Percentiles rank a stretch among this genome's conserved stretches.
These are phyloP conservation scores for Noctilio leporinus DNA, from an alignment of 2,113 vertebrate genomes.

Conservation along the genomic window DNA sequence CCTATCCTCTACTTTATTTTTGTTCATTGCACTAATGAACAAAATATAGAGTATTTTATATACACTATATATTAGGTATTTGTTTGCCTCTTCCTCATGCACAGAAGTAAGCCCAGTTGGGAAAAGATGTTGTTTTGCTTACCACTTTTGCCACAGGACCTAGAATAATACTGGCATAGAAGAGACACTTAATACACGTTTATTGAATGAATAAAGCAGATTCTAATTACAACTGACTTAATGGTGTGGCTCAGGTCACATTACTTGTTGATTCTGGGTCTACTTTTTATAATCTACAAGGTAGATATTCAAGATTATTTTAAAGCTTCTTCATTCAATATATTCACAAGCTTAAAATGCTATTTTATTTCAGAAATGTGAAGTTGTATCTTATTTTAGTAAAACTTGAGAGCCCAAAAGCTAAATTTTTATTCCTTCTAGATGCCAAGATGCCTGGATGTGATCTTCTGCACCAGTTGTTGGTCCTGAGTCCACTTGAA, in stretches of 20 bases:
- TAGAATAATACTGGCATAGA: background rate
- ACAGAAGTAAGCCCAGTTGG: background rate
- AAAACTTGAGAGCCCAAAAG: background rate
- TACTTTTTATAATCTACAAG: background rate
- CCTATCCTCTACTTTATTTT: background rate
- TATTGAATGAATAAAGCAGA: background rate
- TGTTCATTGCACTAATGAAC: background rate
- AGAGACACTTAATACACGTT: background rate
- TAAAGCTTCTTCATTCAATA: background rate
- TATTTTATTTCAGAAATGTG: background rate
- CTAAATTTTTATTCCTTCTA: background rate
- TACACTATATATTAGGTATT: background rate
- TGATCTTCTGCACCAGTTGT: background rate
- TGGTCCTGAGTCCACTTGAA: background rate
- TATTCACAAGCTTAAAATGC: background rate
- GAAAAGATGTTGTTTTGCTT: background rate
- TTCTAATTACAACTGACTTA: background rate
- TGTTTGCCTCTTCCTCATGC: background rate
- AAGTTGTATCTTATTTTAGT: background rate
- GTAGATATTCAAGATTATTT: background rate
- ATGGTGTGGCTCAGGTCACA: background rate
- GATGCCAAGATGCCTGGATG: background rate
- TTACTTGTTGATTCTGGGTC: background rate
- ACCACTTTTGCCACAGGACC: background rate
- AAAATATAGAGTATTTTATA: too few species aligned